Conservation (phyloP, 2,113 vertebrate species). For the Gila orcuttii region DNA sequence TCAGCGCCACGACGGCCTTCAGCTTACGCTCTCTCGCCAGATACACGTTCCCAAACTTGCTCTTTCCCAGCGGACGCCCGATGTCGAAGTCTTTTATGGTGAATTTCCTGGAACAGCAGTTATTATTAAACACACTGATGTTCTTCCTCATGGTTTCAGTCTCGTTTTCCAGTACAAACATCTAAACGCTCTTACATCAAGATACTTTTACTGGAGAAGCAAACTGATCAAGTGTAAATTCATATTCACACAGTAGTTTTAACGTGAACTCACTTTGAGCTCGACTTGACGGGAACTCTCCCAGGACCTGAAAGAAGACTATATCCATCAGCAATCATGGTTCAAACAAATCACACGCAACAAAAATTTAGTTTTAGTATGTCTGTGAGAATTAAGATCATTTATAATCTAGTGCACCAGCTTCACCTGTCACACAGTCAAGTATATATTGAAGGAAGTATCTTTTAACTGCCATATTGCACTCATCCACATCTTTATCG, state of each 20-base stretch:
- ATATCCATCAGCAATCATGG: neutral
- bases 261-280: constrained; percentile 65
- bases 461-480: neutral
- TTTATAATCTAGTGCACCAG: neutral
- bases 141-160: neutral
- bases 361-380: neutral
- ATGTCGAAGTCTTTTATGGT: constrained; percentile 87
- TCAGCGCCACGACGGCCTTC: constrained; percentile 84
- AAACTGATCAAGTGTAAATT: neutral
- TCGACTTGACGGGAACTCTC: constrained; percentile 66
- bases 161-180: too few species aligned
- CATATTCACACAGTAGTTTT: neutral
- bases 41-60: constrained; percentile 93
- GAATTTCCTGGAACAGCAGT: constrained; percentile 62
- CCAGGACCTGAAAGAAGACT: constrained; percentile 64
- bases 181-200: neutral
- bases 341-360: too few species aligned
- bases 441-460: neutral
- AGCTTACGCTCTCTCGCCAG: constrained; percentile 82
- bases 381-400: neutral
- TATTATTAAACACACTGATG: neutral
- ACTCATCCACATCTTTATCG: too few species aligned
- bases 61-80: constrained; percentile 89
- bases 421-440: neutral
- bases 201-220: too few species aligned